Evolutionary conservation across 1,140 invertebrate genomes (phyloP).

Genomic region (Trichoplusia ni): DNA sequence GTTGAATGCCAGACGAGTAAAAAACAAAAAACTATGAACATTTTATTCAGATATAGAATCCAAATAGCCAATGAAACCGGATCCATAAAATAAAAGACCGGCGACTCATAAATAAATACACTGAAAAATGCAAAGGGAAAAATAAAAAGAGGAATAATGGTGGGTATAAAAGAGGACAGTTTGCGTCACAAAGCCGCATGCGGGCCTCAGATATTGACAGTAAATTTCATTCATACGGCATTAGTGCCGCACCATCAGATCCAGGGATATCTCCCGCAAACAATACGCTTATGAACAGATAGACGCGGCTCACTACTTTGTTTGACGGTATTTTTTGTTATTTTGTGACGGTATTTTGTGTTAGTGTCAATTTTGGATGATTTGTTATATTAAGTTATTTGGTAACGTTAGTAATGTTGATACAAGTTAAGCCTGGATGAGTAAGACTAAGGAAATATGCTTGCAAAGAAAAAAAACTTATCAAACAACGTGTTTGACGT

Average conservation of each 20-base stretch:
- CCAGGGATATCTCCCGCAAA: constrained; percentile 72
- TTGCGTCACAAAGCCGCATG: constrained; percentile 79
- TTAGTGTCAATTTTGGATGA: not conserved
- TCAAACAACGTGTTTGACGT: no score
- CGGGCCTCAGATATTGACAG: constrained; percentile 80
- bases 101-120: constrained; percentile 55
- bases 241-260: constrained; percentile 79
- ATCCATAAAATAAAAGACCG: constrained; percentile 39
- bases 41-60: constrained; percentile 19
- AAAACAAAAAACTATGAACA: constrained; percentile 1
- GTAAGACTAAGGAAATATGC: no score
- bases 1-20: not conserved
- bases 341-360: no score
- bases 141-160: constrained; percentile 69
- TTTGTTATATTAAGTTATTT: no score
- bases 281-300: constrained; percentile 43
- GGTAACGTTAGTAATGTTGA: no score
- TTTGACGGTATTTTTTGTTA: no score
- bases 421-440: no score
- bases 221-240: constrained; percentile 81
- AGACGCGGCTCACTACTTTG: no score
- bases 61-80: constrained; percentile 38
- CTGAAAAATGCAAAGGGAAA: constrained; percentile 65
- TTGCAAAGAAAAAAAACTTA: no score
- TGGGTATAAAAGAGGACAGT: constrained; percentile 75